Evolutionary conservation across 1,140 invertebrate species (phyloP).

Genomic region (Episyrphus balteatus): DNA sequence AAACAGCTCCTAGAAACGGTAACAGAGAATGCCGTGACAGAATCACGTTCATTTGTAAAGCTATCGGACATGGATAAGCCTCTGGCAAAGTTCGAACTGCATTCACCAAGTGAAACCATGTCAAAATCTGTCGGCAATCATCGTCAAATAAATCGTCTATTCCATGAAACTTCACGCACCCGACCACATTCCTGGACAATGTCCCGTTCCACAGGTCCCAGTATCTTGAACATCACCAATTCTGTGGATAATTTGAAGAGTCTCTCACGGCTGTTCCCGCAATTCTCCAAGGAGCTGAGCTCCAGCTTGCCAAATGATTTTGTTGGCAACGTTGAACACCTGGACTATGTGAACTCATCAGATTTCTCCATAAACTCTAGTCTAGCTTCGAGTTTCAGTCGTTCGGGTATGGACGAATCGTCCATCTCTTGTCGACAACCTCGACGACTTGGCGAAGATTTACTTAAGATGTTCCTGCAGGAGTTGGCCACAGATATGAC

Average conservation of each 20-base stretch:
- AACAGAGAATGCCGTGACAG: constrained; percentile 17
- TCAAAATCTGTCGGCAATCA: constrained; percentile 37
- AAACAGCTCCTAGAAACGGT: constrained; percentile 34
- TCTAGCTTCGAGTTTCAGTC: constrained; percentile 32
- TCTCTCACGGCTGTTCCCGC: constrained; percentile 37
- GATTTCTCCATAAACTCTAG: constrained; percentile 33
- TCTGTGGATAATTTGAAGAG: constrained; percentile 34
- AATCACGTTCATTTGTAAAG: constrained; percentile 38
- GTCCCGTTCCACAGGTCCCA: constrained; percentile 43
- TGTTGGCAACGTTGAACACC: constrained; percentile 13
- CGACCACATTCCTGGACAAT: constrained; percentile 45
- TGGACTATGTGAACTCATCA: constrained; percentile 28
- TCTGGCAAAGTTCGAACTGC: constrained; percentile 24
- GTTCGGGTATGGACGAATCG: constrained; percentile 35
- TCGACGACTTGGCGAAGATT: constrained; percentile 64
- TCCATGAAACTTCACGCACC: constrained; percentile 53
- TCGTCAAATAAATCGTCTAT: constrained; percentile 26
- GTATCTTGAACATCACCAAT: constrained; percentile 34
- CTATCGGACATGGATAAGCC: constrained; percentile 48
- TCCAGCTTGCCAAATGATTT: constrained; percentile 31
- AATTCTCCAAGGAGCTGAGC: constrained; percentile 36
- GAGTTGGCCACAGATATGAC: constrained; percentile 77
- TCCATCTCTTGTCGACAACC: constrained; percentile 38
- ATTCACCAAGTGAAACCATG: constrained; percentile 25
- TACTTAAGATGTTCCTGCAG: constrained; percentile 79